Evolutionary conservation across 2,888 invertebrate genomes (phyloP).

Genomic region (Alviniconcha strummeri): DNA sequence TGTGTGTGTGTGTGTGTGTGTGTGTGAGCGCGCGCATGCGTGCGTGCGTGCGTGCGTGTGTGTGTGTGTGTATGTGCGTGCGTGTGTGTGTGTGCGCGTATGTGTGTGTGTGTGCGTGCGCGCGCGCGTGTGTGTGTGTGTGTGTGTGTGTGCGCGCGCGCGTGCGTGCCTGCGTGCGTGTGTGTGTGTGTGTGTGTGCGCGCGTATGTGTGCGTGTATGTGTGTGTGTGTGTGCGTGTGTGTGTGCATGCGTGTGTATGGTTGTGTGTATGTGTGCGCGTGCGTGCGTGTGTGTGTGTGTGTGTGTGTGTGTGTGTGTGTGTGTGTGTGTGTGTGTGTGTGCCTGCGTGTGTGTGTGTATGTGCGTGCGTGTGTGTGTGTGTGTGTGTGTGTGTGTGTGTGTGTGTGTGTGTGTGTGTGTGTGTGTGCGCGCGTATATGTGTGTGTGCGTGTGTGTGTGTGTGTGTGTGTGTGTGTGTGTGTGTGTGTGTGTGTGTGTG

Average conservation of each 20-base stretch:
- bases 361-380: conserved; percentile 4
- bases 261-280: too few relatives aligned
- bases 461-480: neutral
- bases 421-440: neutral
- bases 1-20: too few relatives aligned
- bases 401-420: neutral
- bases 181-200: neutral
- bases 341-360: neutral
- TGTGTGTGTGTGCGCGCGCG: neutral
- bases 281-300: too few relatives aligned
- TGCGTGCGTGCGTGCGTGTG: too few relatives aligned
- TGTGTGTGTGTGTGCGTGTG: too few relatives aligned
- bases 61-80: too few relatives aligned
- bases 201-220: neutral
- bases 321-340: conserved; percentile 8
- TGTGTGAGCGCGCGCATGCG: too few relatives aligned
- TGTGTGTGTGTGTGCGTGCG: conserved; percentile 13
- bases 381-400: conserved; percentile 1
- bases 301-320: neutral
- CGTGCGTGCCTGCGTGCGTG: neutral
- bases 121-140: neutral
- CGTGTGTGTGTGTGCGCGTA: neutral
- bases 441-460: neutral
- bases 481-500: too few relatives aligned
- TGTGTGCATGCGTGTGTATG: too few relatives aligned